These are phyloP conservation scores for Ceratothoa steindachneri DNA, from an alignment of 2,888 invertebrate species.

Conservation along the genomic window DNA sequence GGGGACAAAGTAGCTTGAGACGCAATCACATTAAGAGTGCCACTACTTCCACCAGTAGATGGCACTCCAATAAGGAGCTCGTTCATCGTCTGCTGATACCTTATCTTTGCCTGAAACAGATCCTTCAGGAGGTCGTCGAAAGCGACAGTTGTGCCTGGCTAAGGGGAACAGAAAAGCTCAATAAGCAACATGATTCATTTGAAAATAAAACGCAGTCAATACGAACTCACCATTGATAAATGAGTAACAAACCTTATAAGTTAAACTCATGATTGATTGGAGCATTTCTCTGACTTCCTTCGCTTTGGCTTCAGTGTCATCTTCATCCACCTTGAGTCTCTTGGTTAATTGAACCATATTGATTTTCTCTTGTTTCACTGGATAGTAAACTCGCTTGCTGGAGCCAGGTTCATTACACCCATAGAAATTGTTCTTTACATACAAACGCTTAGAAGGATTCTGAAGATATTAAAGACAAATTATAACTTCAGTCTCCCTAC, in stretches of 20 bases:
- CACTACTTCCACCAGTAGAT: neutral
- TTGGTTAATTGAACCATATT: slow-evolving; percentile 38
- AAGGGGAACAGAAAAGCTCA: slow-evolving; percentile 8
- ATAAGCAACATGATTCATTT: too few relatives aligned
- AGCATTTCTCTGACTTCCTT: slow-evolving; percentile 45
- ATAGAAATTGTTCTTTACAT: slow-evolving; percentile 46
- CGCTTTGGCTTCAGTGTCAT: slow-evolving; percentile 43
- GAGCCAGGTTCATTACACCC: slow-evolving; percentile 36
- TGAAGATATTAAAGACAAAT: slow-evolving; percentile 8
- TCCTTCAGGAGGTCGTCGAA: slow-evolving; percentile 36
- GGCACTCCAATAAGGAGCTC: slow-evolving; percentile 14
- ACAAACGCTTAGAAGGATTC: slow-evolving; percentile 31
- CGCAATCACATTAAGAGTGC: neutral
- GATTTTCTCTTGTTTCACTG: slow-evolving; percentile 42
- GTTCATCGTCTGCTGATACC: slow-evolving; percentile 42
- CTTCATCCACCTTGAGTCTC: slow-evolving; percentile 40
- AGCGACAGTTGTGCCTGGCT: slow-evolving; percentile 41
- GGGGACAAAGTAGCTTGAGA: neutral
- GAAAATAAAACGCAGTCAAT: too few relatives aligned
- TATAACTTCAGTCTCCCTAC: too few relatives aligned
- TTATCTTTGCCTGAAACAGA: slow-evolving; percentile 28
- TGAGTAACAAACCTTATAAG: slow-evolving; percentile 31
- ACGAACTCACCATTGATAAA: neutral
- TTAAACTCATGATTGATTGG: slow-evolving; percentile 38
- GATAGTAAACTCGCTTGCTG: slow-evolving; percentile 40